Base-by-base conservation (phyloP, 2,797 vertebrate species). In the Chelidonichthys spinosus region DNA sequence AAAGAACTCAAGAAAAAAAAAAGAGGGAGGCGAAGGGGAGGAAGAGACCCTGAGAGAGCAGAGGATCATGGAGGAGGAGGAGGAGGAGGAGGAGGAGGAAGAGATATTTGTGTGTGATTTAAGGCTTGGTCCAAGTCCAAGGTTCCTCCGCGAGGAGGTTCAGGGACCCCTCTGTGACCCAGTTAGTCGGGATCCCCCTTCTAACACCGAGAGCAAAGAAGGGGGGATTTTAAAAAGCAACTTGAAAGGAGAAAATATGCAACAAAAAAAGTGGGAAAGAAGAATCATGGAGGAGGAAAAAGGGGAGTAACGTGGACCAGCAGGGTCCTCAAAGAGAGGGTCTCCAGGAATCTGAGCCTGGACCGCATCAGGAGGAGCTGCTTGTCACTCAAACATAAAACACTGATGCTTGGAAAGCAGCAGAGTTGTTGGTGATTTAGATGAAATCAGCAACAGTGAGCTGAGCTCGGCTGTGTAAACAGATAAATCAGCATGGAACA, bases 121-220 rank as follows among this genome's bases (percentile, higher is more conserved):
- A 83, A 78, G 69, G 62, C 64, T 79, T 85, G 86, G 82, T 58
- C 25, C 40, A 36, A 66, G 43, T 86, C 80, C 83, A 82, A 47
- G 46, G 68, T 55, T 61, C 77, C 61, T 67, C 63, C 18, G 59
- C 37, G 25, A 75, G 74, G 68, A 25, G 43, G 73, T 82, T 78
- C 66, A 83, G 76, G 76, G 79, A 85, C 83, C 87, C 78, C 73
- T 85, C 64, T 59, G 67, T 77, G 82, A 82, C 71, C 80, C 70
- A 69, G 72, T 87, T 79, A 83, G 81, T 55, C 13, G 4, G 55
- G 72, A 85, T 74, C 69, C 63, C 44, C 76, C 71, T 80, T 56
- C 79, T 85, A 65, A 74, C 47, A 72, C 47, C 2, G 43, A 63
- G 50, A 49, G 72, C 35, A 63, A 54, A 63, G 49, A 50, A 55